Evolutionary conservation across 2,888 invertebrate genomes (phyloP), one percentile per base, ranked within the genome.

Genomic region (Apoda limacodes): DNA sequence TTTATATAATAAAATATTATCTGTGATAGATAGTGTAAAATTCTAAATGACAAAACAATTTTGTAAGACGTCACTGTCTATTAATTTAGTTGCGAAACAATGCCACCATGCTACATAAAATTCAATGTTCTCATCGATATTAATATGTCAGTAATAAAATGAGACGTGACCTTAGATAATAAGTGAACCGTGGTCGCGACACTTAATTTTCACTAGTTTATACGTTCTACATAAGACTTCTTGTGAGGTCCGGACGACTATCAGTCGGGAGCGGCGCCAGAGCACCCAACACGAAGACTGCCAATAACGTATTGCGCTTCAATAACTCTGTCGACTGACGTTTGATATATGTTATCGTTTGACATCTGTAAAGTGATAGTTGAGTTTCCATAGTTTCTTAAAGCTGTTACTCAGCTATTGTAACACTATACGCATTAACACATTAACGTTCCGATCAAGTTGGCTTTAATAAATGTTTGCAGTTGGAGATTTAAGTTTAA

Each of bases 171-270:
- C 75, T 46, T 32, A 50, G 78, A 76, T 78, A 78, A 52, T 46
- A 52, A 48, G 44, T 64, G 75, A 69, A 58, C 72, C 61, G 59
- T 58, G 53, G 54, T 52, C 56, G 55, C 60, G 59, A 74, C 74
- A 75, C 70, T 74, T 75, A 64, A 75, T 74, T 76, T 76, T 75
- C 75, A 70, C 68, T 67, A 69, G 61, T 71, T 64, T 67, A 70
- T 67, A 52, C 60, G 72, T 60, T 68, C 68, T 60, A 74, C 59
- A 68, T 67, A 59, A 42, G 47, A 46, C 74, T 46, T 56, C 74
- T 71, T 75, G 74, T 75, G 74, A 62, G 74, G 74, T 72, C 74
- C 49, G n/a, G n/a, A 41, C 34, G 40, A 40, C 35, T 60, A 61
- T 60, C 63, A 35, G 44, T 36, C 45, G 47, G 42, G 42, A 42